Evolutionary conservation across 2,797 vertebrate species (phyloP), one percentile per base, ranked within the genome.

Genomic region (Crenichthys baileyi): DNA sequence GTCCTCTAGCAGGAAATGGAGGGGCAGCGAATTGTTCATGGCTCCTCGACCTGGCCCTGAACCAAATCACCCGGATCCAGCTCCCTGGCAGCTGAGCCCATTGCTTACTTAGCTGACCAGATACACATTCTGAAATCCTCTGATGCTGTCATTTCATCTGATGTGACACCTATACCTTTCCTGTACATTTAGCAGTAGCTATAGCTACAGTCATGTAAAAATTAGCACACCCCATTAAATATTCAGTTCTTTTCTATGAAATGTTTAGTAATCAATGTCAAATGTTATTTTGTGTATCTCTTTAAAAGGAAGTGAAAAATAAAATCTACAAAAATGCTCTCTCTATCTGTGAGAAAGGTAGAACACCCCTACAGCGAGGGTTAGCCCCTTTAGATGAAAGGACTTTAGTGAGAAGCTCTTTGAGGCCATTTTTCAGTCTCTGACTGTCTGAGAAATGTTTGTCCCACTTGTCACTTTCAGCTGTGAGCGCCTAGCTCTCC

Each of bases 71-170:
- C 80, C 84, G 71, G 79, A 85, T 88, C 75, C 86, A 83, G 86
- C 82, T 87, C 22, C 20, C 79, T 91, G 90, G 83, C 88, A 90
- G 90, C 87, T 77, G 71, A 79, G 77, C 75, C 58, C 77, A 73
- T 77, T 68, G 58, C 39, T 78, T 41, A 16, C 46, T 46, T 56
- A 60, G 56, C 77, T 84, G 74, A 82, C 81, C 26, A 26, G 51
- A 79, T 79, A 70, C 53, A 55, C 73, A 79, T 79, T 84, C 88
- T 90, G 86, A 85, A 79, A 92, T 87, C 83, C 87, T 85, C 79
- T 79, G 87, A 89, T 85, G 79, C 90, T 89, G 88, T 90, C 91
- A 87, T 71, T 93, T 90, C 41, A 70, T 15, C 24, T 3, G 24
- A 70, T 46, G 67, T 16, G 22, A 46, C 26, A 24, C 22, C 12